Conservation (phyloP, 2,113 vertebrate genomes). For the Gasterosteus aculeatus region DNA sequence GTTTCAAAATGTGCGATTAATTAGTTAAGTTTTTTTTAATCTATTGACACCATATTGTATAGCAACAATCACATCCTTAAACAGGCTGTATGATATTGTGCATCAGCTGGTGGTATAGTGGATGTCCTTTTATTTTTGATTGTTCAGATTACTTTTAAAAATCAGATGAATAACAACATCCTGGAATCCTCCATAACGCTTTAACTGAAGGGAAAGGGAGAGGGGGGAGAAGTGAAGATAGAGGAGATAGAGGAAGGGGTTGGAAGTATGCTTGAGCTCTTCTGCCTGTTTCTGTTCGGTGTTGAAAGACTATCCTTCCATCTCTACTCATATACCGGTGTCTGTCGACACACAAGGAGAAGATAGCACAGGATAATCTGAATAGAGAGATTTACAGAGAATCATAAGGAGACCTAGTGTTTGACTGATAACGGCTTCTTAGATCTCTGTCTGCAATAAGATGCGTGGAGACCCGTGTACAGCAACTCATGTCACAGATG, state of each 20-base stretch:
- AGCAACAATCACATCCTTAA: neutral
- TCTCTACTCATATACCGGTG: conserved; percentile 64
- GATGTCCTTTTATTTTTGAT: neutral
- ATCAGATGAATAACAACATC: conserved; percentile 10
- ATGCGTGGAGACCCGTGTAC: conserved; percentile 34
- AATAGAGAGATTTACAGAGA: conserved; percentile 60
- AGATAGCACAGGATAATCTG: conserved; percentile 61
- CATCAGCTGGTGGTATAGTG: neutral
- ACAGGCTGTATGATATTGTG: neutral
- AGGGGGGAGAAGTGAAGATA: conserved; percentile 9
- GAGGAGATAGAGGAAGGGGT: conserved; percentile 25
- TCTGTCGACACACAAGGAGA: conserved; percentile 62
- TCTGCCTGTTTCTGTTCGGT: conserved; percentile 64
- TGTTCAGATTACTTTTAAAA: neutral
- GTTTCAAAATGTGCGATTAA: too few relatives aligned
- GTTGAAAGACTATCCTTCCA: conserved; percentile 72
- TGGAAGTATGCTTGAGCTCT: conserved; percentile 39
- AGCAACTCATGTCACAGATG: conserved; percentile 21
- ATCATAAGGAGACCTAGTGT: conserved; percentile 41
- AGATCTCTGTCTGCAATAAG: conserved; percentile 54
- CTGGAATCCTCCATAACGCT: conserved; percentile 61
- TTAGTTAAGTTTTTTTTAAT: too few relatives aligned
- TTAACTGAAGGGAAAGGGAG: conserved; percentile 57
- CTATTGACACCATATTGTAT: neutral
- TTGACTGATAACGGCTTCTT: conserved; percentile 61